Base-by-base conservation (phyloP, 2,113 vertebrate species). In the Amblyopsis rosae region DNA sequence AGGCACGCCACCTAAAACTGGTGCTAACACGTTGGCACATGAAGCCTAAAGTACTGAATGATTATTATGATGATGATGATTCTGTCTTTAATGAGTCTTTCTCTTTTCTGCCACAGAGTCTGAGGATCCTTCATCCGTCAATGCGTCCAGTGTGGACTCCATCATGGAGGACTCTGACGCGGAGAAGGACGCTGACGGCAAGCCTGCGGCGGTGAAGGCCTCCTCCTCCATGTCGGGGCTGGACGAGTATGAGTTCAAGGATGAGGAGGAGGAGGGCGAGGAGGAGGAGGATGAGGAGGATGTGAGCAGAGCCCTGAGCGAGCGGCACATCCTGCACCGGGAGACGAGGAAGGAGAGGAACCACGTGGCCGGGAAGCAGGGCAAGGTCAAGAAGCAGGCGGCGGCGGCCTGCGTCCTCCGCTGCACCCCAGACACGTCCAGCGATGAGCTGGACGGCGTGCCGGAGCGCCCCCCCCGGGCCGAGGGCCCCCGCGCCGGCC, bases 221-320 rank as follows among this genome's bases (percentile, higher is more conserved):
- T 92, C 95, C 0, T 90, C 93, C 64, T 93, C 94, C 17, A 60
- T 87, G 57, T 94, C 94, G 35, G 95, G 95, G 59, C 87, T 98
- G 81, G 98, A 99, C 82, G 98, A 99, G 69, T 99, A 99, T 12
- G 98, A 99, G 75, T 99, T 99, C 89, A 99, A 98, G 89, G 98
- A 99, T 33, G 94, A 95, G 57, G 93, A 94, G 12, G 93, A 93
- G 59, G 93, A 93, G 77, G 91, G 96, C 65, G 95, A 98, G 86
- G 84, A 97, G 26, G 96, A 94, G 59, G 93, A 94, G 12, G 92
- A 92, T 56, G 93, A 93, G 79, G 91, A 96, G 69, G 95, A 98
- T 86, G 84, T 97, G 32, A 95, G 93, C 84, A 97, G 96, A 90
- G 95, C 94, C 76, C 86, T 97, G 0, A 96, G 97, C 35, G 95